Evolutionary conservation across 2,888 invertebrate genomes (phyloP).

Genomic region (Trissoscelio sp.): DNA sequence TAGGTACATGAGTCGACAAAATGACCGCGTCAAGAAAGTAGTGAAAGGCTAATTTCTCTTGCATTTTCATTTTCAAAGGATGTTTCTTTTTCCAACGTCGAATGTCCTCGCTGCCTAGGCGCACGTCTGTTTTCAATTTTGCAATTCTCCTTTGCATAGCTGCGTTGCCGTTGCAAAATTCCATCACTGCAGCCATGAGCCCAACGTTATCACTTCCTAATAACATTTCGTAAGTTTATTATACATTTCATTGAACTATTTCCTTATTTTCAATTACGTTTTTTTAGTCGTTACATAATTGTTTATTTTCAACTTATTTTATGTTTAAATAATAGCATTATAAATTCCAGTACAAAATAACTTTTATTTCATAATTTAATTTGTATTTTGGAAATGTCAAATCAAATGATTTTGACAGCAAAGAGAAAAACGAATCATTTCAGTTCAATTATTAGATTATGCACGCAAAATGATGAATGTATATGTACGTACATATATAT

Average conservation of each 20-base stretch:
- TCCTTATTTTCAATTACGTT: conserved; percentile 31
- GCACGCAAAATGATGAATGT: too few relatives aligned
- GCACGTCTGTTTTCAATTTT: not conserved
- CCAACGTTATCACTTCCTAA: not conserved
- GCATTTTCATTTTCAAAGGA: conserved; percentile 24
- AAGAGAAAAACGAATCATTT: not conserved
- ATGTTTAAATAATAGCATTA: too few relatives aligned
- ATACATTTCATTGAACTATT: not conserved
- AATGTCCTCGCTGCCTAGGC: conserved; percentile 27
- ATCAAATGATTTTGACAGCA: too few relatives aligned
- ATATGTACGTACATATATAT: too few relatives aligned
- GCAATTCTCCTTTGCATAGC: not conserved
- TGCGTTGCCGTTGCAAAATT: conserved; percentile 14
- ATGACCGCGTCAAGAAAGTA: conserved; percentile 11
- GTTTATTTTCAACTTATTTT: too few relatives aligned
- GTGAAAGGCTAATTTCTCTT: conserved; percentile 51
- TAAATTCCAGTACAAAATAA: too few relatives aligned
- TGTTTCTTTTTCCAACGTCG: conserved; percentile 7
- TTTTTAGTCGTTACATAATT: too few relatives aligned
- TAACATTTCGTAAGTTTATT: conserved; percentile 22
- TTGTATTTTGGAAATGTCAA: too few relatives aligned
- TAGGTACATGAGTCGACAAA: conserved; percentile 13
- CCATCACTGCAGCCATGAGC: conserved; percentile 6
- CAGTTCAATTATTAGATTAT: too few relatives aligned
- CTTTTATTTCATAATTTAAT: too few relatives aligned